Evolutionary conservation across 2,888 invertebrate genomes (phyloP), one percentile per base, ranked within the genome.

Genomic region (Drosophila nr. perissopoda): DNA sequence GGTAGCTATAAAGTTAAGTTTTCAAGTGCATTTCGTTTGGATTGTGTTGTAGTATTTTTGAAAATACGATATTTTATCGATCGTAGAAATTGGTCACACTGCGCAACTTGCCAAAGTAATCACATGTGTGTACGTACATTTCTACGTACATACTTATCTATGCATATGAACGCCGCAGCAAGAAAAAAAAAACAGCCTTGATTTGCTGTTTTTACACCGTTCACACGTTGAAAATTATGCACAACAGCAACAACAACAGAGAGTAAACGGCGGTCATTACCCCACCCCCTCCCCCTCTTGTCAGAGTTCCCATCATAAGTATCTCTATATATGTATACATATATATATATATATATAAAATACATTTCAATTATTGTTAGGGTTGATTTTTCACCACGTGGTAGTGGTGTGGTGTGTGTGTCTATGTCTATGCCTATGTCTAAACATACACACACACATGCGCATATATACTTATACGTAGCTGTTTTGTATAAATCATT

Each of bases 321-420:
- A 27, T 65, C 49, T 69, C 82, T 78, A 33, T 33, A 33, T 79
- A n/a, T 25, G 40, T 78, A n/a, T 25, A 36, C 74, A 10, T 31
- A 31, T 78, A 16, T 25, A 33, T 27, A n/a, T 53, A 33, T 21
- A n/a, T 70, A 70, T 65, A 42, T 60, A 49, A 21, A 33, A 21
- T 38, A 61, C 25, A 62, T 21, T 79, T 86, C 70, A 68, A 74
- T 84, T 80, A 13, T 78, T 87, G 81, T 87, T 88, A 82, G 91
- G 88, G 86, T 88, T 89, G 91, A 78, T 84, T 88, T 88, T 89
- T 83, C 75, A 89, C 88, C 86, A 91, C 86, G 86, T 91, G 91
- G 88, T 90, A 62, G 73, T 89, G 59, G 79, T 75, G 76, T 81
- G 57, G 48, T 53, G 70, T 61, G 48, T 49, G 21, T 21, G 42